These are phyloP conservation scores for Verasper variegatus DNA, from an alignment of 2,113 vertebrate species.

Conservation along the genomic window DNA sequence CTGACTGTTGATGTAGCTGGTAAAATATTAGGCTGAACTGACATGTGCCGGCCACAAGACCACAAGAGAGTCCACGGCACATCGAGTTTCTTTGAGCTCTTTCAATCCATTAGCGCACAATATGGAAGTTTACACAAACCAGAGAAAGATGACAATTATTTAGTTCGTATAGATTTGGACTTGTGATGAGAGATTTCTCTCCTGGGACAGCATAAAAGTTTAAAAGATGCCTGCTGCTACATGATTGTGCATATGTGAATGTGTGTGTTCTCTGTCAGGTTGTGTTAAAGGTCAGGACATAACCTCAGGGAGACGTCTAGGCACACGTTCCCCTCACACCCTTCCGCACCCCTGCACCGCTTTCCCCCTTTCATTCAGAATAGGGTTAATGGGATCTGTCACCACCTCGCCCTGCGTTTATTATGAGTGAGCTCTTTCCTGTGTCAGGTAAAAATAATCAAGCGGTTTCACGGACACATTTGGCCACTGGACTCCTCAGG, in stretches of 20 bases:
- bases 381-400: constrained; percentile 78
- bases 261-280: constrained; percentile 48
- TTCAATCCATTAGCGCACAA: neutral
- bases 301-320: constrained; percentile 61
- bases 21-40: constrained; percentile 41
- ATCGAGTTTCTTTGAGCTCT: constrained; percentile 15
- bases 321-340: constrained; percentile 64
- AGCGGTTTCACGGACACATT: constrained; percentile 51
- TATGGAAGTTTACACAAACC: neutral
- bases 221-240: neutral
- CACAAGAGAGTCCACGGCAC: neutral
- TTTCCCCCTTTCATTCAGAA: constrained; percentile 64
- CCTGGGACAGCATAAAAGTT: neutral
- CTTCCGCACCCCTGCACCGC: constrained; percentile 17
- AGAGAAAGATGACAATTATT: neutral
- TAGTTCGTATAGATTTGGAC: neutral
- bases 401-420: constrained; percentile 74
- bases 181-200: constrained; percentile 4
- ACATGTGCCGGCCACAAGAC: constrained; percentile 23
- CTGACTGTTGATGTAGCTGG: constrained; percentile 59
- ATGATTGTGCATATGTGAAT: neutral
- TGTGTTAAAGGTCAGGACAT: constrained; percentile 54
- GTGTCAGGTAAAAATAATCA: constrained; percentile 81
- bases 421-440: constrained; percentile 80
- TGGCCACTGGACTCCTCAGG: constrained; percentile 49